Evolutionary conservation across 1,140 invertebrate genomes (phyloP).

Genomic region (Atta texana): DNA sequence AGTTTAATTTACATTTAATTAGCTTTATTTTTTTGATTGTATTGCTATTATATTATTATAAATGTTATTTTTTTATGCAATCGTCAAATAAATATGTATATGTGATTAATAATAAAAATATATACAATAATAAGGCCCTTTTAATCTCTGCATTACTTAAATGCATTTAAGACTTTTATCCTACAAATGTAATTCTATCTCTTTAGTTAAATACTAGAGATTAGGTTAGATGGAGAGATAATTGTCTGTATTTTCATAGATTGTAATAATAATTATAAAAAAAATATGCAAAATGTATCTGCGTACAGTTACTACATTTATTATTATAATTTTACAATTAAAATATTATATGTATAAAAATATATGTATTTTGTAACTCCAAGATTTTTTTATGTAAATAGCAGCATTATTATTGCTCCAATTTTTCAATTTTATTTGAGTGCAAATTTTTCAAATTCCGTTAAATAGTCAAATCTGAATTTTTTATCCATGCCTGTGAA

Average conservation of each 20-base stretch:
- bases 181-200: neutral
- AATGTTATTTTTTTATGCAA: neutral
- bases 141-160: neutral
- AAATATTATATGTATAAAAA: neutral
- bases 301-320: neutral
- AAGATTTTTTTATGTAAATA: neutral
- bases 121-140: too few species aligned
- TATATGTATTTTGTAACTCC: neutral
- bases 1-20: neutral
- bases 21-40: neutral
- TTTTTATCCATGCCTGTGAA: neutral
- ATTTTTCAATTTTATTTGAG: neutral
- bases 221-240: neutral
- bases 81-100: neutral
- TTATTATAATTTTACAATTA: neutral
- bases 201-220: neutral
- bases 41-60: neutral
- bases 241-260: neutral
- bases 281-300: neutral
- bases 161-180: neutral
- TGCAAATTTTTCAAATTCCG: neutral
- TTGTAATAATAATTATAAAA: neutral
- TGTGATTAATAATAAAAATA: neutral
- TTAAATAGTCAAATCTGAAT: slow-evolving; percentile 7
- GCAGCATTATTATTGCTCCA: neutral